A percentile compares a stretch with the other conserved stretches of the same genome.
Conservation (phyloP, 2,888 invertebrate genomes). For the Ferdinandea cuprea region DNA sequence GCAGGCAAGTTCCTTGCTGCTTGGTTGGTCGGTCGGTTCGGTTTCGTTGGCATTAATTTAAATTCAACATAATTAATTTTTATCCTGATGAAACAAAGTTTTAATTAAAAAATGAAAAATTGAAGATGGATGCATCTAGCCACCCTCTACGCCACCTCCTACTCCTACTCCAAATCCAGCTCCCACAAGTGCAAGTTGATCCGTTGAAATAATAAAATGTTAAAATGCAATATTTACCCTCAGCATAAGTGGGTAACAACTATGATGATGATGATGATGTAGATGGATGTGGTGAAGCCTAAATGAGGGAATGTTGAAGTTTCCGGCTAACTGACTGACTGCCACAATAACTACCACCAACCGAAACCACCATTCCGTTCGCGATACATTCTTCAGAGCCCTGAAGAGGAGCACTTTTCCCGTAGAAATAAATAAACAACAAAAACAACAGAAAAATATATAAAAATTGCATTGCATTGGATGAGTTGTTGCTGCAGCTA, state of each 20-base stretch:
- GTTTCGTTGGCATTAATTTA: conserved; percentile 71
- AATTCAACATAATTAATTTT: conserved; percentile 74
- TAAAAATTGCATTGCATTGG: conserved; percentile 47
- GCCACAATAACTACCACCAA: conserved; percentile 57
- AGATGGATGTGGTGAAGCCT: conserved; percentile 35
- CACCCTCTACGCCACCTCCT: too few relatives aligned
- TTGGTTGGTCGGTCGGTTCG: conserved; percentile 50
- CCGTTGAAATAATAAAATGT: conserved; percentile 67
- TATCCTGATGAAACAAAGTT: conserved; percentile 73
- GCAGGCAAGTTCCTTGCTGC: conserved; percentile 51
- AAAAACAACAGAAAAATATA: conserved; percentile 36
- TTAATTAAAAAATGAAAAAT: conserved; percentile 75
- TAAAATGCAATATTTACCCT: conserved; percentile 71
- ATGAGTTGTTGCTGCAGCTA: conserved; percentile 22
- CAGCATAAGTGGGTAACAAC: conserved; percentile 68
- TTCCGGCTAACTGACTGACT: conserved; percentile 74
- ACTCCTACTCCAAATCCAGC: too few relatives aligned
- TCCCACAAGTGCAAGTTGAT: conserved; percentile 47
- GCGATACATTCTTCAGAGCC: conserved; percentile 10
- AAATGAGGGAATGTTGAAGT: conserved; percentile 67
- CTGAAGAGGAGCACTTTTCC: conserved; percentile 28
- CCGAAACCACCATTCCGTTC: background rate
- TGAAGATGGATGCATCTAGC: conserved; percentile 48
- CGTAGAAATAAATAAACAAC: conserved; percentile 38
- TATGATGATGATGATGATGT: conserved; percentile 37